Base-by-base conservation (phyloP, 2,113 vertebrate species). In the Sarotherodon lohbergeri region DNA sequence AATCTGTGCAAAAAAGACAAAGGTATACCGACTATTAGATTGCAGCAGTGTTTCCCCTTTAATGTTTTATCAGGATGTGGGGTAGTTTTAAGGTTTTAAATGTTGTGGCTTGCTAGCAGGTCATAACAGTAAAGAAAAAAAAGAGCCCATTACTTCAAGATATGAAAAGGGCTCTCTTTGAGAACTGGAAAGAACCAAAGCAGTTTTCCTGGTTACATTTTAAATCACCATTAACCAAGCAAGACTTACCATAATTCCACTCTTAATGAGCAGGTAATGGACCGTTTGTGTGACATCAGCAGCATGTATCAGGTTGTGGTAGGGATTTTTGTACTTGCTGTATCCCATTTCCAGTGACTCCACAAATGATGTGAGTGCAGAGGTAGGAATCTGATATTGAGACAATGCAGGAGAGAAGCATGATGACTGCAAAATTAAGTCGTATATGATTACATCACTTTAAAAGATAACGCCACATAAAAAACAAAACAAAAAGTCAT, bases 231-330 rank as follows among this genome's bases (percentile, higher is more conserved):
- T 29, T 50, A 50, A 50, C 24, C 29, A 52, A 80, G 8, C 19
- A 13, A n/a, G n/a, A 79, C 98, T 95, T 93, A 99, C 98, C 91
- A 94, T 96, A 82, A 98, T 93, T 32, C 98, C 98, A 17, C 98
- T 98, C 94, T 98, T 98, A 81, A 98, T 97, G 36, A 99, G 96
- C 59, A 99, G 96, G 90, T 97, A 98, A 94, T 99, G 98, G 19
- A 99, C 97, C 0, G 98, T 99, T 95, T 99, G 98, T 13, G 98
- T 98, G 82, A 99, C 98, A 1, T 99, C 98, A 6, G 98, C 98
- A 0, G 98, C 98, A 0, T 99, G 98, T 93, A 98, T 96, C 76
- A 99, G 95, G 84, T 99, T 99, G 95, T 99, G 98, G 90, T 99
- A 99, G 2, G 98, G 98, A 93, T 99, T 99, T 96, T 98, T 98